Percentiles rank a stretch among this genome's conserved stretches.
Conservation (phyloP, 2,797 vertebrate species). For the Siniperca undulata region DNA sequence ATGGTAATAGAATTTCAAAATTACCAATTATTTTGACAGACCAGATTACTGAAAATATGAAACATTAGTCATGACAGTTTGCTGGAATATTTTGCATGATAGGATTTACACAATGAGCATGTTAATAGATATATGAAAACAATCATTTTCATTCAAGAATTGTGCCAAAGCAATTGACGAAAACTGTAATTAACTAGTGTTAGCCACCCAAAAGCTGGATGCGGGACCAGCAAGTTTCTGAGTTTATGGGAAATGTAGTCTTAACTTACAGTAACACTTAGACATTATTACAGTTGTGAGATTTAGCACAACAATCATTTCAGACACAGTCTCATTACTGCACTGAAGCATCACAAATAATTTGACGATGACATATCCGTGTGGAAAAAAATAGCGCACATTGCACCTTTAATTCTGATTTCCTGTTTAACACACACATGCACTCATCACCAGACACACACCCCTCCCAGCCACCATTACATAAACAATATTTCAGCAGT, state of each 20-base stretch:
- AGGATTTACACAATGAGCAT: background rate
- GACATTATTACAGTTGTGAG: background rate
- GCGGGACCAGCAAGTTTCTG: background rate
- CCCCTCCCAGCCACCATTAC: background rate
- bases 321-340: background rate
- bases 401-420: constrained; percentile 11
- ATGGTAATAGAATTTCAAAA: background rate
- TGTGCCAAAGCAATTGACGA: background rate
- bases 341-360: background rate
- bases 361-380: background rate
- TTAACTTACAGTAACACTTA: background rate
- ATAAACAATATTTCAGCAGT: constrained; percentile 58
- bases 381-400: background rate
- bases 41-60: background rate
- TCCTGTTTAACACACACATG: constrained; percentile 13
- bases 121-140: background rate
- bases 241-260: background rate
- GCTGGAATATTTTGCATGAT: background rate
- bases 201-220: background rate
- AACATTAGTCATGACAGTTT: background rate
- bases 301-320: background rate
- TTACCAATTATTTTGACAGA: background rate
- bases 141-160: background rate
- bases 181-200: too few species aligned
- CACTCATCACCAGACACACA: background rate